Evolutionary conservation across 2,797 vertebrate genomes (phyloP).

Genomic region (Hoplostethus mediterraneus): DNA sequence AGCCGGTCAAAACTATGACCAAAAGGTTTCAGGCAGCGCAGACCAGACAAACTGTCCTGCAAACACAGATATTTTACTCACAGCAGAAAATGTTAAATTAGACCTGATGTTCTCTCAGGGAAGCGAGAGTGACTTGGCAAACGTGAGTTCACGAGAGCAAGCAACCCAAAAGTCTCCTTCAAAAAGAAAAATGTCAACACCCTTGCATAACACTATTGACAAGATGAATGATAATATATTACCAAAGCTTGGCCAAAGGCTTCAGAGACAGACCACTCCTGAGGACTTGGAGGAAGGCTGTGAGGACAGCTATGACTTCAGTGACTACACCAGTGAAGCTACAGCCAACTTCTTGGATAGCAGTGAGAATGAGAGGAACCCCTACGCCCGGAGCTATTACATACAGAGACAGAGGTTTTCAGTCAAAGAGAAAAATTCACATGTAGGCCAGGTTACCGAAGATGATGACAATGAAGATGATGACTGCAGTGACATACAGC

Average conservation of each 20-base stretch:
- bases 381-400: slow-evolving; percentile 62
- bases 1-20: slow-evolving; percentile 83
- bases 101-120: slow-evolving; percentile 83
- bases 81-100: slow-evolving; percentile 85
- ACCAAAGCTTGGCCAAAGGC: slow-evolving; percentile 86
- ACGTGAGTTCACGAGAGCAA: slow-evolving; percentile 82
- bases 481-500: slow-evolving; percentile 72
- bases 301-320: slow-evolving; percentile 87
- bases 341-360: slow-evolving; percentile 67
- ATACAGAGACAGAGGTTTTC: slow-evolving; percentile 66
- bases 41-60: slow-evolving; percentile 85
- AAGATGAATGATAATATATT: slow-evolving; percentile 89
- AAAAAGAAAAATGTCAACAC: slow-evolving; percentile 80
- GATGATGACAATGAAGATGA: slow-evolving; percentile 50
- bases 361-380: slow-evolving; percentile 65
- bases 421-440: slow-evolving; percentile 61
- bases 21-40: slow-evolving; percentile 83
- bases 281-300: slow-evolving; percentile 87
- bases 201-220: slow-evolving; percentile 89
- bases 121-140: slow-evolving; percentile 75
- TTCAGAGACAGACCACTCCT: slow-evolving; percentile 85
- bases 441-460: slow-evolving; percentile 30
- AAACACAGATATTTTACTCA: slow-evolving; percentile 80
- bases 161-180: slow-evolving; percentile 73
- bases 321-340: slow-evolving; percentile 83